Conservation (phyloP, 2,888 invertebrate genomes). For the Lithophane ornitopus region DNA sequence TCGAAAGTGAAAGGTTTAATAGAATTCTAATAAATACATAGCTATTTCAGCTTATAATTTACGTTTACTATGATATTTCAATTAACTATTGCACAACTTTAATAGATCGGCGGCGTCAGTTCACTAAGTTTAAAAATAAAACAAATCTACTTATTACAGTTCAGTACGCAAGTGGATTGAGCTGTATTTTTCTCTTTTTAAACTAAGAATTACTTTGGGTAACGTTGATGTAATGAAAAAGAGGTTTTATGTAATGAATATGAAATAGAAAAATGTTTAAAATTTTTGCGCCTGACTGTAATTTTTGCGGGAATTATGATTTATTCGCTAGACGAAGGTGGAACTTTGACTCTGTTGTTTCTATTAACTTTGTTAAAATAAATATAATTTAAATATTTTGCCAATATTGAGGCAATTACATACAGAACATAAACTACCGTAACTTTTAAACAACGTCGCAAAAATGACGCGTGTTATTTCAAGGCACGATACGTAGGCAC, state of each 20-base stretch:
- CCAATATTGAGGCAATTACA: not conserved
- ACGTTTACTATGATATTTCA: conserved; percentile 38
- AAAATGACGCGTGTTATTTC: not conserved
- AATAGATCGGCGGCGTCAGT: conserved; percentile 42
- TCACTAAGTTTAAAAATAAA: conserved; percentile 48
- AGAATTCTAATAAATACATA: conserved; percentile 19
- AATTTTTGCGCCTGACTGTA: conserved; percentile 25
- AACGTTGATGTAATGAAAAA: conserved; percentile 53
- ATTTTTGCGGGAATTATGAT: conserved; percentile 8
- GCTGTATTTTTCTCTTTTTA: conserved; percentile 33
- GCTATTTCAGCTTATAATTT: conserved; percentile 13
- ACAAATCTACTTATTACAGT: conserved; percentile 40
- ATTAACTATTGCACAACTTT: conserved; percentile 60
- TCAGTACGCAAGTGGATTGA: conserved; percentile 62
- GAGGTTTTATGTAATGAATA: conserved; percentile 43
- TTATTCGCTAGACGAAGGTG: not conserved
- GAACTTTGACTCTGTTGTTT: not conserved
- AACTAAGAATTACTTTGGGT: conserved; percentile 43
- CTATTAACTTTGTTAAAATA: not conserved
- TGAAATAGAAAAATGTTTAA: not conserved
- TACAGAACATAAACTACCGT: no score
- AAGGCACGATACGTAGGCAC: no score
- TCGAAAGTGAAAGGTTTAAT: not conserved
- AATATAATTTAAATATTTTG: not conserved
- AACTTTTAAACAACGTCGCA: not conserved